Conservation (phyloP, 35 echinoderm and acorn worm species). For the Acanthaster planci region DNA sequence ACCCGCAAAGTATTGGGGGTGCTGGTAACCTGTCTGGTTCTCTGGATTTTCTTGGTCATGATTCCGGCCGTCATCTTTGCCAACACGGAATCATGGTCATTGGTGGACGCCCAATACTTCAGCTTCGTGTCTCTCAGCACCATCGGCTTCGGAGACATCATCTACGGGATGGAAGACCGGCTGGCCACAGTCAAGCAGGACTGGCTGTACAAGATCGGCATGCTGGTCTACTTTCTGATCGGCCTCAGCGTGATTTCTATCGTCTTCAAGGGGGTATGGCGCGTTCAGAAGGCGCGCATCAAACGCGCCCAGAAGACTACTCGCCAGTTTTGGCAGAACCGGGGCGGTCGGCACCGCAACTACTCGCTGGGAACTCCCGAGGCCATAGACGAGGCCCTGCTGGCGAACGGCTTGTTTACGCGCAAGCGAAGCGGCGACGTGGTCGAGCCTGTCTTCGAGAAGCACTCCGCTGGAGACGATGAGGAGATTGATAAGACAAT, state of each 20-base stretch:
- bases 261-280: conserved; percentile 15
- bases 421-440: neutral
- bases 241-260: conserved; percentile 46
- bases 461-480: neutral
- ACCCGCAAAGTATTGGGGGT: neutral
- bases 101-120: conserved; percentile 52
- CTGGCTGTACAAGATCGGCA: conserved; percentile 12
- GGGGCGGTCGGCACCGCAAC: neutral
- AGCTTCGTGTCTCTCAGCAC: conserved; percentile 61
- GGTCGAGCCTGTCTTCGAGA: neutral
- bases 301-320: neutral
- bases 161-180: conserved; percentile 3
- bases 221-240: conserved; percentile 31
- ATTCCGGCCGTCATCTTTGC: conserved; percentile 49
- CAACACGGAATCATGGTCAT: conserved; percentile 39
- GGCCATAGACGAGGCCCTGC: neutral
- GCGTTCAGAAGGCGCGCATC: neutral
- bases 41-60: conserved; percentile 31
- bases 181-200: neutral
- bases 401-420: neutral
- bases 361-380: neutral
- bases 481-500: neutral
- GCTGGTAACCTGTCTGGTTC: neutral
- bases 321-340: neutral
- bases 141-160: conserved; percentile 63